Percentiles rank a stretch among this genome's conserved stretches.
phyloP scores from a whole-genome alignment of 2,888 invertebrate species.

The Luperina testacea region DNA sequence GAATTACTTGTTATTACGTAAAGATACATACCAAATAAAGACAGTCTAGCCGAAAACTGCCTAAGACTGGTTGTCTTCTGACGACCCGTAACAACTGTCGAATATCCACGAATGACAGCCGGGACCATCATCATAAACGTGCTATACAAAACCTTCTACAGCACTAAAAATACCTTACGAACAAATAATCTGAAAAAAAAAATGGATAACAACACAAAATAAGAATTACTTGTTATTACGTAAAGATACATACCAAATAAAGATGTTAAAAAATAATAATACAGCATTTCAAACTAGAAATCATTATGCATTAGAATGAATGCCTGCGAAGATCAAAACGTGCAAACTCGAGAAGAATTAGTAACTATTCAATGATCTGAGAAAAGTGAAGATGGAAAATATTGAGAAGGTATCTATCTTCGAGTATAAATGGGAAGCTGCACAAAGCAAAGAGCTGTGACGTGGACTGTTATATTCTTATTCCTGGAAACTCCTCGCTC shows the following conservation, averaged over 20 bases:
- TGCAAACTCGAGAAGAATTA: constrained; percentile 49
- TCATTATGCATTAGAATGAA: constrained; percentile 37
- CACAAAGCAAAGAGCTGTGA: constrained; percentile 28
- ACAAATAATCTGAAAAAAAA: background rate
- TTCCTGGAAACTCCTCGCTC: constrained; percentile 18
- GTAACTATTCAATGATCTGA: constrained; percentile 59
- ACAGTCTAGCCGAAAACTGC: too few species aligned
- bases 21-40: background rate
- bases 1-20: background rate
- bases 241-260: background rate
- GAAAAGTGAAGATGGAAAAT: constrained; percentile 53
- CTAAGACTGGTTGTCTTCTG: background rate
- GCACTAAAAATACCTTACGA: background rate
- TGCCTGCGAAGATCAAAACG: constrained; percentile 16
- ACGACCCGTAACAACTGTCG: background rate
- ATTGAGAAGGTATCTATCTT: constrained; percentile 25
- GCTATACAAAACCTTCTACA: background rate
- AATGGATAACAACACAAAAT: background rate
- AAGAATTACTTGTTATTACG: background rate
- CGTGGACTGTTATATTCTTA: constrained; percentile 11
- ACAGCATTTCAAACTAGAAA: constrained; percentile 24
- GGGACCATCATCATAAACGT: background rate
- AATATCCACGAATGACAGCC: background rate
- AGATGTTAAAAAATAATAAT: background rate
- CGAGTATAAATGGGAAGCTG: constrained; percentile 34